Evolutionary conservation across 2,113 vertebrate species (phyloP).

Genomic region (Leucoraja erinaceus): DNA sequence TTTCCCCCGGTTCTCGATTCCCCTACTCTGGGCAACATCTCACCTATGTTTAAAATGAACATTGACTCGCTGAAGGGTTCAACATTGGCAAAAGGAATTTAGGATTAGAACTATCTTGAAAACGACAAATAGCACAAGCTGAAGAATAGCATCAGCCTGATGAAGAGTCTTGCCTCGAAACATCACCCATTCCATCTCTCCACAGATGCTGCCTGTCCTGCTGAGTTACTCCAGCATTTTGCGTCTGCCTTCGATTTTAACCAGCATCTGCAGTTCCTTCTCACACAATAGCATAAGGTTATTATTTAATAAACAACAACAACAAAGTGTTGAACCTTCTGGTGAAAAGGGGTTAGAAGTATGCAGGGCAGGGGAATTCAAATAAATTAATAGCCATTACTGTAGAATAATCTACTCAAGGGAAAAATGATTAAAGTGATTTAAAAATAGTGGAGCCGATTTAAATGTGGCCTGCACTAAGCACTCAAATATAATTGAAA

Average conservation of each 20-base stretch:
- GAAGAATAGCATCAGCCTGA: too few relatives aligned
- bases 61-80: too few relatives aligned
- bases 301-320: not conserved
- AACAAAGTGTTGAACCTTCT: not conserved
- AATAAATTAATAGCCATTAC: conserved; percentile 14
- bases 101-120: not conserved
- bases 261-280: too few relatives aligned
- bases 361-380: not conserved
- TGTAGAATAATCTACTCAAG: not conserved
- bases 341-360: not conserved
- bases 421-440: not conserved
- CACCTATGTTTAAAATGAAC: too few relatives aligned
- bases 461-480: not conserved
- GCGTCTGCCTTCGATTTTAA: too few relatives aligned
- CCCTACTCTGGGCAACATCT: too few relatives aligned
- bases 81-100: not conserved
- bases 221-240: too few relatives aligned
- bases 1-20: too few relatives aligned
- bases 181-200: too few relatives aligned
- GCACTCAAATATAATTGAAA: conserved; percentile 8
- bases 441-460: not conserved
- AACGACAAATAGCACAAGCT: not conserved
- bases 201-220: too few relatives aligned
- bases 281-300: not conserved
- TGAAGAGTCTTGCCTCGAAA: too few relatives aligned